These are phyloP conservation scores for Aldabrachelys gigantea DNA, from an alignment of 2,113 vertebrate species.

Conservation along the genomic window DNA sequence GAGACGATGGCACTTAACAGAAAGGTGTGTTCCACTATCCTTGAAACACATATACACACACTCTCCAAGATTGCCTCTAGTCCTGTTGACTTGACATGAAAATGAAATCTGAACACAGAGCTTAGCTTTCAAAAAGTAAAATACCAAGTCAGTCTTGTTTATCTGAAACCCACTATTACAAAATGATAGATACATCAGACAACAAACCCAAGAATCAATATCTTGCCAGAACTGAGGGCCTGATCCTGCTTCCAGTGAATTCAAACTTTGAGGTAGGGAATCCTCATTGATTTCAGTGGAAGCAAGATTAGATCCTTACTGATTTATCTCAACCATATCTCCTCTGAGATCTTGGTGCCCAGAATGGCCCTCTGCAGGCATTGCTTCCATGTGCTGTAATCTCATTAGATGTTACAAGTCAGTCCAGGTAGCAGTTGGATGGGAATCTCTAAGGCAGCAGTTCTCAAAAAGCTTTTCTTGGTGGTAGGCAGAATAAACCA, in stretches of 20 bases:
- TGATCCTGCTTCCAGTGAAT: neutral
- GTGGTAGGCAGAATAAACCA: neutral
- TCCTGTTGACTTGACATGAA: neutral
- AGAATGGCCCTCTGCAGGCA: slow-evolving; percentile 39
- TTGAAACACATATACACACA: neutral
- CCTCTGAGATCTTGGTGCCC: slow-evolving; percentile 48
- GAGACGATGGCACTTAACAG: neutral
- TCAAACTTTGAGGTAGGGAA: neutral
- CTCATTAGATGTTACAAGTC: slow-evolving; percentile 44
- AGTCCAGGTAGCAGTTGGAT: slow-evolving; percentile 24
- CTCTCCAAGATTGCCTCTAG: neutral
- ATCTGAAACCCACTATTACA: neutral
- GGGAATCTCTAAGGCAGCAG: slow-evolving; percentile 3
- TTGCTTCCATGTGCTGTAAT: slow-evolving; percentile 1
- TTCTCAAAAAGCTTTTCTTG: neutral
- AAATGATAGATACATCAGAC: neutral
- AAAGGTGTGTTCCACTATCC: neutral
- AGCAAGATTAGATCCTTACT: neutral
- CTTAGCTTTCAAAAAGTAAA: neutral
- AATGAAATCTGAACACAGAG: neutral
- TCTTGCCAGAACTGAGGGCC: neutral
- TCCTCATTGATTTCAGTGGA: neutral
- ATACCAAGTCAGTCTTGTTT: neutral
- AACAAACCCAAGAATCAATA: neutral
- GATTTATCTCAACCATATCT: neutral